Percentiles rank a stretch among this genome's conserved stretches.
phyloP scores from a whole-genome alignment of 2,888 invertebrate species.

The Oscheius onirici region DNA sequence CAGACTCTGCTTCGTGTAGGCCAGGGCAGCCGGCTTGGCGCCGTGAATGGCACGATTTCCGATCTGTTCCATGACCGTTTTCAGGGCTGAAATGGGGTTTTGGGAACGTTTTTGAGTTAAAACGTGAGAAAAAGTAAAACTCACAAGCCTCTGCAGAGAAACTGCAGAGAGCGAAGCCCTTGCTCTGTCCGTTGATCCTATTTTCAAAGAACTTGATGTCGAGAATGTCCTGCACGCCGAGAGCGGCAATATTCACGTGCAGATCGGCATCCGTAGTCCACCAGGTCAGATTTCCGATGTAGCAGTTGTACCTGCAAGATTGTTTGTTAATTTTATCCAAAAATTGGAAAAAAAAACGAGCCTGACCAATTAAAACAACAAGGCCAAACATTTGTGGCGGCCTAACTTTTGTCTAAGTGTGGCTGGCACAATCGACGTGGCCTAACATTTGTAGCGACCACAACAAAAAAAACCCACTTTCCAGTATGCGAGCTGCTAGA shows the following conservation, averaged over 20 bases:
- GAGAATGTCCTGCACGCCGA: slow-evolving; percentile 92
- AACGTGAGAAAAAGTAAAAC: too few relatives aligned
- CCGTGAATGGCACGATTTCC: slow-evolving; percentile 92
- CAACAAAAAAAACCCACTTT: slow-evolving; percentile 28
- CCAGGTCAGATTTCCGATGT: slow-evolving; percentile 98
- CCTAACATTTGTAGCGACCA: too few relatives aligned
- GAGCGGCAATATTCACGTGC: slow-evolving; percentile 78
- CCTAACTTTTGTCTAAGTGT: too few relatives aligned
- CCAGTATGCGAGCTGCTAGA: neutral
- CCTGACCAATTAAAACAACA: too few relatives aligned
- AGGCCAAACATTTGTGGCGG: too few relatives aligned
- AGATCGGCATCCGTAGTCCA: slow-evolving; percentile 70
- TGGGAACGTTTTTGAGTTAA: too few relatives aligned
- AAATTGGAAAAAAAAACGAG: too few relatives aligned
- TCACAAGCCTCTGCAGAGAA: slow-evolving; percentile 73
- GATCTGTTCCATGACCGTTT: slow-evolving; percentile 85
- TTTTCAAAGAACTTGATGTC: slow-evolving; percentile 99
- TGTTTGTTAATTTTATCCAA: neutral
- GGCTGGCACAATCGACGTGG: too few relatives aligned
- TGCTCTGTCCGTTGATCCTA: slow-evolving; percentile 80
- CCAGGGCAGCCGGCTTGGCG: slow-evolving; percentile 91
- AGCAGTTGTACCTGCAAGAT: slow-evolving; percentile 79
- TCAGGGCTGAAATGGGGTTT: slow-evolving; percentile 37
- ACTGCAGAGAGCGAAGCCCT: slow-evolving; percentile 88
- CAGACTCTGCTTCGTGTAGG: slow-evolving; percentile 89